These are phyloP conservation scores for Cotesia typhae DNA, from an alignment of 1,140 invertebrate species.

Conservation along the genomic window DNA sequence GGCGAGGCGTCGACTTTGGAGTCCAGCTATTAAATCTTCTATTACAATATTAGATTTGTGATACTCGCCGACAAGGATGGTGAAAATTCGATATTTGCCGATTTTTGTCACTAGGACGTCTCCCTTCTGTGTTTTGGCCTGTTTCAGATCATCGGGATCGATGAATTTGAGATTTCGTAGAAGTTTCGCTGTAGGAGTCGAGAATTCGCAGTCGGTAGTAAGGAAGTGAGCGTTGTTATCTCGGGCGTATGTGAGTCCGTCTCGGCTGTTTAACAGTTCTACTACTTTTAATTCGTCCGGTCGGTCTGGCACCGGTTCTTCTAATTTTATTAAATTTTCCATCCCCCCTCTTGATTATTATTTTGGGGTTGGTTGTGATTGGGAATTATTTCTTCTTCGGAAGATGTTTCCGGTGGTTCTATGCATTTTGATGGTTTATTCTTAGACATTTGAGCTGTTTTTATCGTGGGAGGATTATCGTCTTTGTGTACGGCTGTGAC, in stretches of 20 bases:
- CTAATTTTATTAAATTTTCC: too few relatives aligned
- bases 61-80: neutral
- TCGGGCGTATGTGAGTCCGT: constrained; percentile 8
- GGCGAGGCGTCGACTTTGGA: too few relatives aligned
- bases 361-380: too few relatives aligned
- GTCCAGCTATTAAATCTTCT: too few relatives aligned
- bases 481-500: too few relatives aligned
- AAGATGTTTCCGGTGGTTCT: too few relatives aligned
- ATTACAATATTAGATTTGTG: neutral
- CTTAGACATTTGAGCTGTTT: too few relatives aligned
- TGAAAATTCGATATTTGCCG: neutral
- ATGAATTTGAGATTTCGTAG: neutral
- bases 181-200: neutral
- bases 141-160: neutral
- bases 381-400: too few relatives aligned
- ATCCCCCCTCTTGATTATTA: too few relatives aligned
- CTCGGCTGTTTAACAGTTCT: neutral
- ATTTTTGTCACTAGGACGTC: neutral
- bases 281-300: neutral
- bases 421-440: too few relatives aligned
- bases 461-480: too few relatives aligned
- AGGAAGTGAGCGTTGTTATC: constrained; percentile 17
- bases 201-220: neutral
- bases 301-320: neutral
- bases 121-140: neutral